Percentiles rank a stretch among this genome's conserved stretches.
Conservation (phyloP, 2,113 vertebrate genomes). For the Pholis gunnellus region DNA sequence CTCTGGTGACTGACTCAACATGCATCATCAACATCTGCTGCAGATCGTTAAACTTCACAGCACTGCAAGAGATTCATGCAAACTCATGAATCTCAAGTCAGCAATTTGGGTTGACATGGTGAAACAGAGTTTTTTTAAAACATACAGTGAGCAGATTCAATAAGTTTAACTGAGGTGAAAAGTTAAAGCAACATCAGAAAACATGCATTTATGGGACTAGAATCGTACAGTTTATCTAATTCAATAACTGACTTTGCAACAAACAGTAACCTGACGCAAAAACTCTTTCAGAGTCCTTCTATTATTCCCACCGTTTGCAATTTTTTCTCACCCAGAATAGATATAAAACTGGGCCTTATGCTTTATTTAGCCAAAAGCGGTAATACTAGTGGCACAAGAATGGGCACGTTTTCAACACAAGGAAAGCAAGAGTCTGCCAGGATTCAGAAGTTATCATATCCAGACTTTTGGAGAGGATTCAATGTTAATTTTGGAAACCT, state of each 20-base stretch:
- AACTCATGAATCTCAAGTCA: constrained; percentile 28
- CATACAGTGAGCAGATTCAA: constrained; percentile 25
- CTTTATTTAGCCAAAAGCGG: constrained; percentile 58
- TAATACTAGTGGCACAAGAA: not conserved
- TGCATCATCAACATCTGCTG: constrained; percentile 60
- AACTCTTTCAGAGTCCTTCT: not conserved
- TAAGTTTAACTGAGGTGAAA: not conserved
- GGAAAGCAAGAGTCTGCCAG: constrained; percentile 19
- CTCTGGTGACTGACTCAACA: constrained; percentile 3
- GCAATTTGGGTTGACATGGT: constrained; percentile 21
- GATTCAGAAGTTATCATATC: constrained; percentile 13
- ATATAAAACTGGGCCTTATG: constrained; percentile 7
- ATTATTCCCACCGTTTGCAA: not conserved
- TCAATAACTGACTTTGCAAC: not conserved
- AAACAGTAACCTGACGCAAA: not conserved
- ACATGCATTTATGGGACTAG: not conserved
- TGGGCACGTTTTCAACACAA: constrained; percentile 26
- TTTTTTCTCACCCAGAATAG: constrained; percentile 1
- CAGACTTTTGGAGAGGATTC: constrained; percentile 31
- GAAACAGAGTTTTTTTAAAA: constrained; percentile 29
- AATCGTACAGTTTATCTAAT: not conserved
- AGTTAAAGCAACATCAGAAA: not conserved
- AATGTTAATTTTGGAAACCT: constrained; percentile 44
- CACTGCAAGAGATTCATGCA: constrained; percentile 21
- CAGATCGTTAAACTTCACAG: constrained; percentile 41